Conservation (phyloP, 2,113 vertebrate species). For the Poicephalus meyeri region DNA sequence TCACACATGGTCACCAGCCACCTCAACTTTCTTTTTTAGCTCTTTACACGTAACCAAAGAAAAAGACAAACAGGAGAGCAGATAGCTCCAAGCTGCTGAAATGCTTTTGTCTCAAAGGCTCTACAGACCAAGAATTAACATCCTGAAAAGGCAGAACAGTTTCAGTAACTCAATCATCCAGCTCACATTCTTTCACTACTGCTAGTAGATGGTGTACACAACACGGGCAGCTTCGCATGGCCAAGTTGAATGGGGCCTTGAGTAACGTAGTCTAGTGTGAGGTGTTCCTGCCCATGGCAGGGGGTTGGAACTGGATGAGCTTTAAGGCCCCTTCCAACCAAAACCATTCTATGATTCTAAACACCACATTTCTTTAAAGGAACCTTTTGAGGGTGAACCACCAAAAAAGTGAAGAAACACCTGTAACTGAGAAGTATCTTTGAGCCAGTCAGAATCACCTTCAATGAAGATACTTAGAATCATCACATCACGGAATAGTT, state of each 20-base stretch:
- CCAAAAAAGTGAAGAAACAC: not conserved
- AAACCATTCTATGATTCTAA: not conserved
- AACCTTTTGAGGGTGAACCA: not conserved
- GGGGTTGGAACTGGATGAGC: not conserved
- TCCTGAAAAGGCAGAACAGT: not conserved
- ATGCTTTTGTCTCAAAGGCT: not conserved
- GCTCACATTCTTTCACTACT: not conserved
- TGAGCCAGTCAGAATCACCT: accelerated
- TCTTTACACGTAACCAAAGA: not conserved
- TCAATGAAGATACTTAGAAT: not conserved
- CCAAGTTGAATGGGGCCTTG: not conserved
- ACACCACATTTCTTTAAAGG: not conserved
- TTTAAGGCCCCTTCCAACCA: not conserved
- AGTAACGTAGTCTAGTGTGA: not conserved
- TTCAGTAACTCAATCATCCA: not conserved
- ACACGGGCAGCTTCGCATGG: not conserved
- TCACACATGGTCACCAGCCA: not conserved
- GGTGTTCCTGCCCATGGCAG: not conserved
- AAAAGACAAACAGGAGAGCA: accelerated
- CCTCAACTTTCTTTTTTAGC: not conserved
- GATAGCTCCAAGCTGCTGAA: not conserved
- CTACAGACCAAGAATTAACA: not conserved
- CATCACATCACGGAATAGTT: no score
- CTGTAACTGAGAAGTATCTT: not conserved
- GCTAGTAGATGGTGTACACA: accelerated